These are phyloP conservation scores for Eospalax fontanierii DNA, from an alignment of 2,797 vertebrate genomes.

Conservation along the genomic window DNA sequence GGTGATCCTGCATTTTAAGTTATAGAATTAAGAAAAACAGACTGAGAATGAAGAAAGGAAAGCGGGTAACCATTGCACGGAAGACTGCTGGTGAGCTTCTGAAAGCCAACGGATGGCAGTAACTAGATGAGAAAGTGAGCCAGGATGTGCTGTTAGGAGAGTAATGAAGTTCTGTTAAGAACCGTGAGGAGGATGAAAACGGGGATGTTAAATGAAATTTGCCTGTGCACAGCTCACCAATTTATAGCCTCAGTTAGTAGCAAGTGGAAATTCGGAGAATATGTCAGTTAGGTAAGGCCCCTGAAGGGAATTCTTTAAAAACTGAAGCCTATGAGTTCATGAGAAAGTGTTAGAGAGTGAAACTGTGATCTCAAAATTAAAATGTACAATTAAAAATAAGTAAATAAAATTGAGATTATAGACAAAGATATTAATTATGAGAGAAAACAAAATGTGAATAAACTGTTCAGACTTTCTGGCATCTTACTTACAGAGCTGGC, in stretches of 20 bases:
- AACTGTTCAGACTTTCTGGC: not conserved
- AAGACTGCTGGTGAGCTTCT: not conserved
- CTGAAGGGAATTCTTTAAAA: slow-evolving; percentile 10
- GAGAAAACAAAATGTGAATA: not conserved
- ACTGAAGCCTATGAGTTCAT: not conserved
- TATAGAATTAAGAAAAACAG: not conserved
- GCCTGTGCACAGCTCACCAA: not conserved
- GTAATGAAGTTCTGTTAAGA: not conserved
- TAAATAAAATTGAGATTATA: not conserved
- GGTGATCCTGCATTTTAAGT: not conserved
- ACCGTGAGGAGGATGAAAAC: not conserved
- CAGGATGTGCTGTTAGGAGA: not conserved
- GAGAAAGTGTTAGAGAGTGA: not conserved
- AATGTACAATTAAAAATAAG: not conserved
- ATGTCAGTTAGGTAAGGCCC: not conserved
- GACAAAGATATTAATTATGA: not conserved
- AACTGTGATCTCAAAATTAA: slow-evolving; percentile 1
- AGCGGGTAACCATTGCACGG: not conserved
- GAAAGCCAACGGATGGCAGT: not conserved
- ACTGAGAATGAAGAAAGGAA: not conserved
- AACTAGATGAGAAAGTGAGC: not conserved
- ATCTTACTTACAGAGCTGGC: not conserved
- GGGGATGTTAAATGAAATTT: not conserved
- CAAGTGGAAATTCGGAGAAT: not conserved
- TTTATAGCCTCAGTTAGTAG: not conserved